Evolutionary conservation across 2,888 invertebrate genomes (phyloP).

Genomic region (Zele albiditarsus): DNA sequence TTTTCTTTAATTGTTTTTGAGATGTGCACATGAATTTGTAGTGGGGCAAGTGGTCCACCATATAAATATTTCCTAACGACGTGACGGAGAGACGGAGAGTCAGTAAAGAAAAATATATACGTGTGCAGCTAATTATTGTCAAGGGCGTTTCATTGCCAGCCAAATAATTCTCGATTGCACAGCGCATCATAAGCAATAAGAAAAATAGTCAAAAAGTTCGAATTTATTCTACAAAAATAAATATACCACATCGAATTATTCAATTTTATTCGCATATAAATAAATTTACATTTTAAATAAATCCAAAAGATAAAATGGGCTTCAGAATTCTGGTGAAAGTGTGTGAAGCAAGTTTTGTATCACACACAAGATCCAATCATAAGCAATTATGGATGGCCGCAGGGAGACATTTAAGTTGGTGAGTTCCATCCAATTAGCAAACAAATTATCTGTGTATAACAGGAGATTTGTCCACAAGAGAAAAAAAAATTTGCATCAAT

Average conservation of each 20-base stretch:
- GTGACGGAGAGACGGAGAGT: neutral
- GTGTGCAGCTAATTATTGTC: neutral
- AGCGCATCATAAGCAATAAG: too few species aligned
- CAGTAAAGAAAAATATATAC: neutral
- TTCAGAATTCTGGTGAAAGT: slow-evolving; percentile 62
- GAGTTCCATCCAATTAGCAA: neutral
- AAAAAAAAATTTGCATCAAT: neutral
- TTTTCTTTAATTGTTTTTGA: neutral
- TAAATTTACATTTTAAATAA: neutral
- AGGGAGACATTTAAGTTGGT: slow-evolving; percentile 64
- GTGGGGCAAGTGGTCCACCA: neutral
- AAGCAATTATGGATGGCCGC: slow-evolving; percentile 58
- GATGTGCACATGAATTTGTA: neutral
- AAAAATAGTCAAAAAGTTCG: too few species aligned
- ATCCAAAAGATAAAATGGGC: slow-evolving; percentile 56
- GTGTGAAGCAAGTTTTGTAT: slow-evolving; percentile 57
- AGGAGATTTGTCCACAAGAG: neutral
- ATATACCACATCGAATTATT: too few species aligned
- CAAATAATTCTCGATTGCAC: too few species aligned
- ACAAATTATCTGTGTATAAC: neutral
- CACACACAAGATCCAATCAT: slow-evolving; percentile 50
- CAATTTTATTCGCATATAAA: too few species aligned
- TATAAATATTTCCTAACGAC: neutral
- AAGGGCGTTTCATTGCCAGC: neutral
- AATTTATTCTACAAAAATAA: too few species aligned